Base-by-base conservation (phyloP, 2,113 vertebrate genomes). In the Dipodomys stephensi region DNA sequence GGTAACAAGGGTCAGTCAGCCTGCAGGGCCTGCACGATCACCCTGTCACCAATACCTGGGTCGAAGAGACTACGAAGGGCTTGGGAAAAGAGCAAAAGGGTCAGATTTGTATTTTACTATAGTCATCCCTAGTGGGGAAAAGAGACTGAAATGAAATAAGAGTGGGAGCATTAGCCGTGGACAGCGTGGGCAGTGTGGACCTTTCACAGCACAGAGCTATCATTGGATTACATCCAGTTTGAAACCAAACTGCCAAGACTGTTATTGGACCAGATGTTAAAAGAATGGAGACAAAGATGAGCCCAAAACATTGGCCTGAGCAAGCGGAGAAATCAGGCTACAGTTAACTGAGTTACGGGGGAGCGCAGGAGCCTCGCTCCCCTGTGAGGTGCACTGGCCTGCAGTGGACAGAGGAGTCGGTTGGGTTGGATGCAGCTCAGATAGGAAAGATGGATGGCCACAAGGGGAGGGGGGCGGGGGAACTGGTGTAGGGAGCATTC, bases 391-490 rank as follows among this genome's bases (percentile, higher is more conserved):
- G 25, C 19, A 20, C 64, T 73, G 60, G 27, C 53, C 32, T 68
- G 57, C 64, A 62, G 16, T 25, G 0, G 67, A 7, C 19, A 35
- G 3, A n/a, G 46, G 7, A 11, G 15, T 18, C 13, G 12, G 4
- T 19, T 20, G 22, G 18, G 13, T n/a, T 0, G 0, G 64, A n/a
- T 8, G 25, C 25, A 39, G 30, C 25, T 35, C 62, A 4, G 22
- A 4, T 32, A 35, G 12, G 35, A 64, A 13, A 78, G 16, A 9
- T 19, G 64, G 22, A 22, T 3, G 30, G 64, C 32, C 22, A 35
- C 12, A 1, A 10, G 49, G 49, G 0, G 39, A 46, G 64, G 27
- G 28, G 39, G 32, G 84, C 0, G 0, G 22, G 60, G 13, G 57
- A 82, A n/a, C 46, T 68, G 60, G 39, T 73, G 60, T 57, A 62